Conservation (phyloP, 2,888 invertebrate species). For the Ectemnius lituratus region DNA sequence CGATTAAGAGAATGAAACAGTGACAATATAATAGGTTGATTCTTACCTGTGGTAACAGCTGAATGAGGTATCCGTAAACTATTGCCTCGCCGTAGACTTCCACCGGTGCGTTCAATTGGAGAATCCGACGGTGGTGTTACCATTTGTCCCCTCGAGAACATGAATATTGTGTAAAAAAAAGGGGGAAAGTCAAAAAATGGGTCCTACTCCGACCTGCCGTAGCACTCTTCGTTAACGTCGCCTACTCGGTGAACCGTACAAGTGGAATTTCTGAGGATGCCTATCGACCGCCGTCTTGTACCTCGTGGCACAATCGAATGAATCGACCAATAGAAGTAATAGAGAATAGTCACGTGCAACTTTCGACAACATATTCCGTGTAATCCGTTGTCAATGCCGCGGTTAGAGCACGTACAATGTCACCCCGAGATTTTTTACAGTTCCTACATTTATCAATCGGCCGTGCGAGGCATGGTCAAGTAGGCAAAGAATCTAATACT, state of each 20-base stretch:
- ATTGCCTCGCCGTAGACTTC: constrained; percentile 48
- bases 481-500: background rate
- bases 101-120: constrained; percentile 10
- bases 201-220: constrained; percentile 39
- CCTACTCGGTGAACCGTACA: constrained; percentile 21
- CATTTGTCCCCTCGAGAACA: constrained; percentile 6
- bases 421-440: background rate
- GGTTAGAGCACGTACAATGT: background rate
- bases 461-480: constrained; percentile 1
- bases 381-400: constrained; percentile 39
- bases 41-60: constrained; percentile 51
- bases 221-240: constrained; percentile 32
- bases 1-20: no score
- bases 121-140: constrained; percentile 33
- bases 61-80: constrained; percentile 51
- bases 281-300: constrained; percentile 53
- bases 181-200: background rate
- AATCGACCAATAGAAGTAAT: constrained; percentile 61
- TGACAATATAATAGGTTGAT: no score
- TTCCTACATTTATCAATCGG: background rate
- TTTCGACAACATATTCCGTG: constrained; percentile 42
- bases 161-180: constrained; percentile 5
- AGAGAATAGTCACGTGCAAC: constrained; percentile 60
- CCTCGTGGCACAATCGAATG: constrained; percentile 44
- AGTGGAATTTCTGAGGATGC: constrained; percentile 52